These are phyloP conservation scores for Felis catus DNA, from an alignment of 2,113 vertebrate species.

Conservation along the genomic window F.catus_Fca126_mat1.0 CM031420.1:45589501-45590000, in stretches of 20 bases:
- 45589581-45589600: conserved; percentile 40
- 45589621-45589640: conserved; percentile 46
- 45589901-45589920: conserved; percentile 38
- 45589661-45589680: conserved; percentile 59
- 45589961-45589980: conserved; percentile 17
- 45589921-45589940: neutral
- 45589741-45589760: conserved; percentile 59
- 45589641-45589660: conserved; percentile 50
- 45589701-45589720: conserved; percentile 54
- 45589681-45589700: conserved; percentile 25
- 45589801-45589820: conserved; percentile 67
- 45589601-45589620: conserved; percentile 57
- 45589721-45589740: conserved; percentile 34
- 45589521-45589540: neutral
- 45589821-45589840: conserved; percentile 52
- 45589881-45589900: conserved; percentile 40
- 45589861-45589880: conserved; percentile 24
- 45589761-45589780: conserved; percentile 26
- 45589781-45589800: conserved; percentile 56
- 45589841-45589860: conserved; percentile 21
- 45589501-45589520: neutral
- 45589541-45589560: conserved; percentile 21
- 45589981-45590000: conserved; percentile 51
- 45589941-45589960: conserved; percentile 62
- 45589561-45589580: neutral